Evolutionary conservation across 92 coral and sea anemone species (phyloP), one percentile per base, ranked within the genome.

Genomic region (Palythoa grandiflora): DNA sequence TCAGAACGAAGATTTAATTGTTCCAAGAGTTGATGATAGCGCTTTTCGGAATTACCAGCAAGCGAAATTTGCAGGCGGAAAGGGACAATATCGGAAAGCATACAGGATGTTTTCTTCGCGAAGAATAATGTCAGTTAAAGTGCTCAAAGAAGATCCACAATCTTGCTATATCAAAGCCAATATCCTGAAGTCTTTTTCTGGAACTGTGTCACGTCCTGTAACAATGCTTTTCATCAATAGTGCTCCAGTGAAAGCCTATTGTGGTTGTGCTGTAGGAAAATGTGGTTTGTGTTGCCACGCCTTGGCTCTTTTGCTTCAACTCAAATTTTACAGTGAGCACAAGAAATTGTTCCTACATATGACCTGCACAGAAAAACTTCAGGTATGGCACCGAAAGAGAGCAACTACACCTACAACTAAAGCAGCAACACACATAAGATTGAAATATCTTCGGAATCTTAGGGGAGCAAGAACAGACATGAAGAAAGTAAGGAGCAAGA

Each of bases 231-330:
- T 92, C 53, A 52, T 7, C 5, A 47, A 86, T 15, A 89, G 76
- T 72, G 57, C 13, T 17, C 94, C 92, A 21, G 16, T 86, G 0
- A 81, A 89, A 75, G 91, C 78, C 14, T 89, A 86, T 40, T 89
- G 92, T 28, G 48, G 85, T 13, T 92, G 94, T 81, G 88, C 94
- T 51, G 89, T 92, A 16, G 94, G 92, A 6, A 89, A 89, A 52
- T 81, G 94, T 87, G 92, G 94, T 9, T 19, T 89, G 57, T 89
- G 94, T 83, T 92, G 94, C 73, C 94, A 89, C 57, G 92, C 72
- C 1, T 40, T 92, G 68, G 92, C 92, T 75, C 83, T 89, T 13
- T 48, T 89, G 54, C 44, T 86, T 51, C 60, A 85, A 53, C 83
- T 92, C 11, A 88, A 89, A 3, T 89, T 63, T 72, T 92, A 60